These are phyloP conservation scores for Cecidostiba fungosa DNA, from an alignment of 2,888 invertebrate species.

Conservation along the genomic window DNA sequence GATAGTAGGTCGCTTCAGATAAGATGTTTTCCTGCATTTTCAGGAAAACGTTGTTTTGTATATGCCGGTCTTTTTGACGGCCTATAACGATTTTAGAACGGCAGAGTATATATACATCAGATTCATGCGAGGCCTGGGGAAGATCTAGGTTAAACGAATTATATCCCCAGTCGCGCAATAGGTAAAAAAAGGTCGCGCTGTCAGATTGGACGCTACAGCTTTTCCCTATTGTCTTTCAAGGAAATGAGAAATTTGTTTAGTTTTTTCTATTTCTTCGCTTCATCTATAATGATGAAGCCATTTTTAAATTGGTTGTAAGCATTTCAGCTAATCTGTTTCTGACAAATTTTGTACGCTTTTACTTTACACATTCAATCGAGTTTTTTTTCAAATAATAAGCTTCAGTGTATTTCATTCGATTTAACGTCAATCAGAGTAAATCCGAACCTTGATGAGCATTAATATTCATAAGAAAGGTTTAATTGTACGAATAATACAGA, in stretches of 20 bases:
- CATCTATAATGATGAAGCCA: not conserved
- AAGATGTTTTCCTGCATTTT: too few relatives aligned
- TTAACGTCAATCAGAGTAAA: not conserved
- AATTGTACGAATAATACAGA: not conserved
- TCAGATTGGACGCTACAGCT: not conserved
- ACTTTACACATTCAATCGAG: not conserved
- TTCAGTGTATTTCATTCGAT: not conserved
- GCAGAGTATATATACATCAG: not conserved
- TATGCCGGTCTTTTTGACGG: not conserved
- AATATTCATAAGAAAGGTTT: not conserved
- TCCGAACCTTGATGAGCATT: not conserved
- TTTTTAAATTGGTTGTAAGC: not conserved
- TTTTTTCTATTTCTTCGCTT: not conserved
- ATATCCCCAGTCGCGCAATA: slow-evolving; percentile 37
- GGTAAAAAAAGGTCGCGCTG: slow-evolving; percentile 21
- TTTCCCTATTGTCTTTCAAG: slow-evolving; percentile 1
- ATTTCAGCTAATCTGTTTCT: not conserved
- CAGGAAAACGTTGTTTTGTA: not conserved
- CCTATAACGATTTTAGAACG: slow-evolving; percentile 24
- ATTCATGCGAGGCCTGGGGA: slow-evolving; percentile 14
- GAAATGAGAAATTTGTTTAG: not conserved
- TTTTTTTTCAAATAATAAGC: not conserved
- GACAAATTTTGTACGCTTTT: not conserved
- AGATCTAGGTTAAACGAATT: slow-evolving; percentile 59
- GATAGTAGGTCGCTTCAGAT: too few relatives aligned